Base-by-base conservation (phyloP, 2,888 invertebrate genomes). In the Oeneis ivallda region DNA sequence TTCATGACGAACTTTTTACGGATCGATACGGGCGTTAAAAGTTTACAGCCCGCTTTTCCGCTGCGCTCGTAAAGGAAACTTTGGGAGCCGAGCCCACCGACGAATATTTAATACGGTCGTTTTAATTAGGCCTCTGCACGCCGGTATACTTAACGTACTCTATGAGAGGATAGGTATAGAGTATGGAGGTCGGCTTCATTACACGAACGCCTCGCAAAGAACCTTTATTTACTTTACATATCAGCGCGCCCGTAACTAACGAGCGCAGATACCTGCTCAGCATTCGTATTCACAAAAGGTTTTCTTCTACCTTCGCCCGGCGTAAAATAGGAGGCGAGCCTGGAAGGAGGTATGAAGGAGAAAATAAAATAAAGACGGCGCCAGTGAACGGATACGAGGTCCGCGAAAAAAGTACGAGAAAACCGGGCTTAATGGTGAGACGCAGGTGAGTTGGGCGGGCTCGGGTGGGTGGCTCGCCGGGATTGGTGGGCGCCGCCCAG, bases 321-420 rank as follows among this genome's bases (percentile, higher is more conserved):
- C 89, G 89, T 88, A 79, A 89, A 90, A 88, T 87, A 90, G 91
- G 89, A 89, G 89, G 88, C 83, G 86, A 89, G 80, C 69, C 82
- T 80, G 85, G 86, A 90, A 89, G 90, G 91, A 91, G 91, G 90
- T 84, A 87, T 82, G 83, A 89, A 90, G 89, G 89, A 91, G 88
- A 89, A 91, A 92, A 92, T 91, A 90, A 91, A 91, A 89, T 91
- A 87, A 90, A 92, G 91, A 92, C 88, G 90, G 85, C 85, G 86
- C 87, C 87, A 85, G 82, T 78, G 83, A 89, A 85, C 89, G 89
- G 90, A 88, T 89, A 81, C 84, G 88, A 87, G 86, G 88, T 89
- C 88, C 88, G 87, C 86, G 89, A 88, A 91, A 92, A 92, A 92
- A 91, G 89, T 89, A 83, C 70, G 82, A 88, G 87, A 80, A 87